These are phyloP conservation scores for Zoanthus solanderi DNA, from an alignment of 92 coral and sea anemone genomes.

Conservation along the genomic window DNA sequence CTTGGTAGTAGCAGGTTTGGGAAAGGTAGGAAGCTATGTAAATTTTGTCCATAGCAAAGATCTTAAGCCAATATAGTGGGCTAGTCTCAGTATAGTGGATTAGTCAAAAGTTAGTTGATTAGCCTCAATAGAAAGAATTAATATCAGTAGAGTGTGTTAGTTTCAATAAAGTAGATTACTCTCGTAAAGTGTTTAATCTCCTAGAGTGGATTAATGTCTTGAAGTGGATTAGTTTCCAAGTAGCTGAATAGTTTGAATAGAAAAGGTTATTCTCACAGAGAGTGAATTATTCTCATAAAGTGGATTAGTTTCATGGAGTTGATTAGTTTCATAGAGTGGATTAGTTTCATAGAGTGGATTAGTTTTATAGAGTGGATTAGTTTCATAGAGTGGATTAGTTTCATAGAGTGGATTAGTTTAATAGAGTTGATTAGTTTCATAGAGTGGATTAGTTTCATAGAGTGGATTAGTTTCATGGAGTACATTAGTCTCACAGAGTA, in stretches of 20 bases:
- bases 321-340: too few species aligned
- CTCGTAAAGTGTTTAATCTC: neutral
- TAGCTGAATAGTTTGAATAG: neutral
- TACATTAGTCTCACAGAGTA: too few species aligned
- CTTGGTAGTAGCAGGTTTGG: conserved; percentile 65
- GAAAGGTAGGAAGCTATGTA: conserved; percentile 58
- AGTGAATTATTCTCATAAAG: neutral
- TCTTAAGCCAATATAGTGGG: neutral
- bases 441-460: too few species aligned
- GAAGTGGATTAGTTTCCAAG: neutral
- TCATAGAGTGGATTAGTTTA: too few species aligned
- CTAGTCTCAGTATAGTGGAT: neutral
- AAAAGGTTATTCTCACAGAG: neutral
- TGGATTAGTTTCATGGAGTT: neutral
- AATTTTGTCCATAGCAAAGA: neutral
- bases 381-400: too few species aligned
- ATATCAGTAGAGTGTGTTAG: neutral
- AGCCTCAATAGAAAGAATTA: neutral
- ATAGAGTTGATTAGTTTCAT: too few species aligned
- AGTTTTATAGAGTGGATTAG: too few species aligned
- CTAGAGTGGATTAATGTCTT: neutral
- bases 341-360: too few species aligned
- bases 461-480: too few species aligned
- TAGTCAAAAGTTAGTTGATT: neutral
- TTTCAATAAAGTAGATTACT: neutral